Percentiles rank a stretch among this genome's conserved stretches.
These are phyloP conservation scores for Poeciliopsis retropinna DNA, from an alignment of 2,113 vertebrate genomes.

Conservation along the genomic window DNA sequence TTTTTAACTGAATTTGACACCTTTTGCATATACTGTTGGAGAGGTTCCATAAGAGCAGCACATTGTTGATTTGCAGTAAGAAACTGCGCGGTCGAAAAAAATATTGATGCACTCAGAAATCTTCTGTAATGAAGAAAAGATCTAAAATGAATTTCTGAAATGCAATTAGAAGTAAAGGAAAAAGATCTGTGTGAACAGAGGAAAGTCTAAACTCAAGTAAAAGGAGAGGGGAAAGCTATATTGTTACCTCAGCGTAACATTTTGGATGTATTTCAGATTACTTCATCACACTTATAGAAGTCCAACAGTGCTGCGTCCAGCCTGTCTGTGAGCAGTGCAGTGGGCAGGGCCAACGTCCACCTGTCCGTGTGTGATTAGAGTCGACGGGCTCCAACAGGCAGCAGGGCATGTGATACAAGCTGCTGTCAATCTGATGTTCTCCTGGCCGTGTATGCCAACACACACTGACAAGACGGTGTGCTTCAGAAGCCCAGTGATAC, in stretches of 20 bases:
- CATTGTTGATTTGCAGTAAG: no score
- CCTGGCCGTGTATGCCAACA: constrained; percentile 67
- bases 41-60: no score
- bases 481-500: constrained; percentile 47
- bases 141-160: neutral
- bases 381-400: constrained; percentile 70
- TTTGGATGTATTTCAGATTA: constrained; percentile 1
- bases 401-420: constrained; percentile 53
- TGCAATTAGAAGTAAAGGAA: neutral
- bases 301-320: constrained; percentile 35
- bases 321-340: constrained; percentile 35
- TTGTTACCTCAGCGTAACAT: neutral
- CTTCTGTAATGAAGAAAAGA: neutral
- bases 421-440: constrained; percentile 83
- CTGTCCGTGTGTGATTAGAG: constrained; percentile 74
- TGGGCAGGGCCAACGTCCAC: constrained; percentile 41
- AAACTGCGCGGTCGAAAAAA: no score
- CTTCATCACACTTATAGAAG: neutral
- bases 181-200: neutral
- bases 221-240: neutral
- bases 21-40: no score
- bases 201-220: neutral
- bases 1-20: no score
- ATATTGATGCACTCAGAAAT: neutral
- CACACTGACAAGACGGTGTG: constrained; percentile 71